These are phyloP conservation scores for Taenaris catops DNA, from an alignment of 2,888 invertebrate species.

Conservation along the genomic window DNA sequence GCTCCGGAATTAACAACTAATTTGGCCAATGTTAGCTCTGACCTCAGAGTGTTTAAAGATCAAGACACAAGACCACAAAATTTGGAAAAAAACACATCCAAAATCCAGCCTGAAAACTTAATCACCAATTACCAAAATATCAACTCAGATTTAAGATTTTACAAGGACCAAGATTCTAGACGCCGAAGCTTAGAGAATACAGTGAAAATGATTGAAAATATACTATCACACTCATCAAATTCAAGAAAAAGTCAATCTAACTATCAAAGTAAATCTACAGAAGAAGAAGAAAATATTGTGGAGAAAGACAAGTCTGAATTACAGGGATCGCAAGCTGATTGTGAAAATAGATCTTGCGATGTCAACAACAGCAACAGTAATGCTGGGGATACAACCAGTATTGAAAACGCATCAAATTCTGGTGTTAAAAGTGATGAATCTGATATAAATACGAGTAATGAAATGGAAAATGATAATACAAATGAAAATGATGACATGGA, in stretches of 20 bases:
- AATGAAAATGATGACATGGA: slow-evolving; percentile 17
- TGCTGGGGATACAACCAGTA: slow-evolving; percentile 3
- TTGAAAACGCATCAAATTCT: slow-evolving; percentile 7
- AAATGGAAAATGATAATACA: slow-evolving; percentile 6
- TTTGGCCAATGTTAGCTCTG: slow-evolving; percentile 2
- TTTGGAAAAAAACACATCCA: slow-evolving; percentile 1
- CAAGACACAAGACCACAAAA: slow-evolving; percentile 3
- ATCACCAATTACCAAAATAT: slow-evolving; percentile 10
- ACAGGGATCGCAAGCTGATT: slow-evolving; percentile 10
- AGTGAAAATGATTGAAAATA: slow-evolving; percentile 55
- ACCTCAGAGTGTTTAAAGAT: not conserved
- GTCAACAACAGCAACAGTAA: slow-evolving; percentile 5
- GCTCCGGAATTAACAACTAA: not conserved
- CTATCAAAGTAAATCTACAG: slow-evolving; percentile 4
- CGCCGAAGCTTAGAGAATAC: slow-evolving; percentile 58
- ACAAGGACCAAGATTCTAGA: slow-evolving; percentile 32
- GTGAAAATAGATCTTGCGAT: slow-evolving; percentile 4
- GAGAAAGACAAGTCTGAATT: slow-evolving; percentile 5
- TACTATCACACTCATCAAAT: slow-evolving; percentile 34
- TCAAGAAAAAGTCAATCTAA: slow-evolving; percentile 10
- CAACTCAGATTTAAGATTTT: slow-evolving; percentile 21
- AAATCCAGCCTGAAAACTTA: slow-evolving; percentile 5
- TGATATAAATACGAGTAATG: slow-evolving; percentile 7
- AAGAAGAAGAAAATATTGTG: slow-evolving; percentile 4
- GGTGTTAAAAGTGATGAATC: slow-evolving; percentile 8